Base-by-base conservation (phyloP, 2,888 invertebrate species). In the Lithophane ornitopus region DNA sequence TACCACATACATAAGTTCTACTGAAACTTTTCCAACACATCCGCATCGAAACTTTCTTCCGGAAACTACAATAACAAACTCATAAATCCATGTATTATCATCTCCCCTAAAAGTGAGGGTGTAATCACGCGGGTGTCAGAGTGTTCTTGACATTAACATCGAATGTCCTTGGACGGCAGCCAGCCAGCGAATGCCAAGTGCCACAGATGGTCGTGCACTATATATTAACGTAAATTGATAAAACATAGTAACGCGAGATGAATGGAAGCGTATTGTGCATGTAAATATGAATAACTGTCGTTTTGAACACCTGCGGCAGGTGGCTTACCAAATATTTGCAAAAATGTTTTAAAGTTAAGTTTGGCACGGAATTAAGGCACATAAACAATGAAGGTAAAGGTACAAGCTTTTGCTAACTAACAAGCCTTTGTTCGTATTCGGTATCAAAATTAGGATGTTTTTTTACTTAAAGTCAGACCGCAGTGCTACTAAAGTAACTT, bases 91-190 rank as follows among this genome's bases (percentile, higher is more conserved):
- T 56, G 59, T 14, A 63, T 67, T n/a, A 70, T 70, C 22, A 73
- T 61, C 28, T 66, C 34, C 62, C 19, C 61, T 34, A 63, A 56
- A 58, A 56, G 70, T 46, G 49, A 63, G 74, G 65, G 61, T 52
- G 69, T 67, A 71, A 76, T 81, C 70, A 71, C 54, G 75, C 70
- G 65, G n/a, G 76, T 73, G 71, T 79, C 70, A 68, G 76, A 80
- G 78, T 86, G 89, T 70, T 88, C 88, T 89, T 91, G 90, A 91
- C 90, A 90, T 89, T 85, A 88, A 82, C 87, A 81, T 78, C 56
- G 81, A 72, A 78, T 79, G 65, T 62, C 65, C 74, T 85, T 88
- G 88, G 85, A 82, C 67, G 46, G 72, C 85, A 83, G 88, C 88
- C 85, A 77, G 80, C 59, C 63, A 76, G 76, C 84, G 81, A 75